Percentiles rank a stretch among this genome's conserved stretches.
Conservation (phyloP, 2,797 vertebrate species). For the Anomalospiza imberbis region DNA sequence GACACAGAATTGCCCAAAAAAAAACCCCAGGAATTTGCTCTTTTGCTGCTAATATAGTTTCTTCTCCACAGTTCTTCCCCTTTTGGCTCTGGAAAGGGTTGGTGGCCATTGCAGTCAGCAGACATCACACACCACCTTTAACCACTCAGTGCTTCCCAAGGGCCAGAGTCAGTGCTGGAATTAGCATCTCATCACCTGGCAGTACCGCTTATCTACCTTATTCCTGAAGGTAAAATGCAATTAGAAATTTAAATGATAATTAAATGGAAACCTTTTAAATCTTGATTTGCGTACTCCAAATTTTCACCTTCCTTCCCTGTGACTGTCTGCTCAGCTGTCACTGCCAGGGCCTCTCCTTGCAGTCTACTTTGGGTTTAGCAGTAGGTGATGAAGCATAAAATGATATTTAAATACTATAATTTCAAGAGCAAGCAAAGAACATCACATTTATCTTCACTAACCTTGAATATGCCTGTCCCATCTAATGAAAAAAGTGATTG, state of each 20-base stretch:
- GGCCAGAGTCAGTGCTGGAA: accelerated
- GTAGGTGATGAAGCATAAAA: slow-evolving; percentile 17
- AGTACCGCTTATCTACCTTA: neutral
- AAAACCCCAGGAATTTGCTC: accelerated
- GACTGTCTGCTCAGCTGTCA: neutral
- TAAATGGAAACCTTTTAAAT: neutral
- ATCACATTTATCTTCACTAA: slow-evolving; percentile 39
- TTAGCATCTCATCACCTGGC: neutral
- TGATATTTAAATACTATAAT: slow-evolving; percentile 13
- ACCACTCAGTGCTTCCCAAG: neutral
- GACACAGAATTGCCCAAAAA: neutral
- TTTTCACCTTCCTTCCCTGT: neutral
- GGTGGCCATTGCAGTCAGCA: accelerated
- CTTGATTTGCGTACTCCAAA: neutral
- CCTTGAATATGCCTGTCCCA: slow-evolving; percentile 26
- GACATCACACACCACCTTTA: accelerated
- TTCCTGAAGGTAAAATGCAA: neutral
- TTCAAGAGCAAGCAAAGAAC: slow-evolving; percentile 27
- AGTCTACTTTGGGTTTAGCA: neutral
- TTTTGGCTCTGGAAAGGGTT: accelerated
- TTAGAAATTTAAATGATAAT: neutral
- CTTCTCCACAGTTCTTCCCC: accelerated
- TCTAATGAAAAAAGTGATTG: slow-evolving; percentile 59
- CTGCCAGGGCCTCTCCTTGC: neutral
- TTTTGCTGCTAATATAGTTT: neutral